Evolutionary conservation across 2,797 vertebrate species (phyloP).

Genomic region (Oceanodroma leucorhoa): DNA sequence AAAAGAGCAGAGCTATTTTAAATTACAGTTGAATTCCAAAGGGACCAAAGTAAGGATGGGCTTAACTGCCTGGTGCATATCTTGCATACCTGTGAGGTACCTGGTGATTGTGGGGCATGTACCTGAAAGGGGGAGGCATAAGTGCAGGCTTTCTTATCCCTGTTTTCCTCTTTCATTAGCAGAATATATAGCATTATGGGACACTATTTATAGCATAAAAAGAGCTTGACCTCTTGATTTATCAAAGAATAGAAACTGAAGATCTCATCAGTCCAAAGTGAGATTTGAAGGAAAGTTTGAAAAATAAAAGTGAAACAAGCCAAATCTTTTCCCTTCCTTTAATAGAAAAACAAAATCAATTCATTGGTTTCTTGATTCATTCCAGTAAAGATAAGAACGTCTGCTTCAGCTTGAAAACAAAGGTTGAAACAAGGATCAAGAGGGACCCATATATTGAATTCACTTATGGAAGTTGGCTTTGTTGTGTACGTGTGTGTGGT

Average conservation of each 20-base stretch:
- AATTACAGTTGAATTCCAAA: neutral
- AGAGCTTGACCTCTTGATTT: neutral
- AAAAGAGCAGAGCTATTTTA: neutral
- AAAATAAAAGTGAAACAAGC: neutral
- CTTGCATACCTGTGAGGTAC: neutral
- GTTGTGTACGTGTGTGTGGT: neutral
- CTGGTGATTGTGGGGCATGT: neutral
- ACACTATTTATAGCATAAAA: neutral
- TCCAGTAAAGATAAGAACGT: neutral
- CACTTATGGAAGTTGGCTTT: neutral
- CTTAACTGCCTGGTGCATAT: neutral
- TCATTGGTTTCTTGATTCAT: neutral
- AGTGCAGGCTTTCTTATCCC: neutral
- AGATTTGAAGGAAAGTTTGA: neutral
- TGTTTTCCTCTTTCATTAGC: neutral
- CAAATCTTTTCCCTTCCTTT: neutral
- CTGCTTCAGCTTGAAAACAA: neutral
- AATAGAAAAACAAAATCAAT: neutral
- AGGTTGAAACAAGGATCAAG: neutral
- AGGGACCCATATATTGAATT: neutral
- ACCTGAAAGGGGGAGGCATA: neutral
- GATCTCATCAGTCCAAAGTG: neutral
- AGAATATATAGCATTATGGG: neutral
- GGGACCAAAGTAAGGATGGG: neutral
- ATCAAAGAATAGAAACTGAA: neutral